Evolutionary conservation across 1,140 invertebrate species (phyloP), one percentile per base, ranked within the genome.

Genomic region (Drosophila elegans): DNA sequence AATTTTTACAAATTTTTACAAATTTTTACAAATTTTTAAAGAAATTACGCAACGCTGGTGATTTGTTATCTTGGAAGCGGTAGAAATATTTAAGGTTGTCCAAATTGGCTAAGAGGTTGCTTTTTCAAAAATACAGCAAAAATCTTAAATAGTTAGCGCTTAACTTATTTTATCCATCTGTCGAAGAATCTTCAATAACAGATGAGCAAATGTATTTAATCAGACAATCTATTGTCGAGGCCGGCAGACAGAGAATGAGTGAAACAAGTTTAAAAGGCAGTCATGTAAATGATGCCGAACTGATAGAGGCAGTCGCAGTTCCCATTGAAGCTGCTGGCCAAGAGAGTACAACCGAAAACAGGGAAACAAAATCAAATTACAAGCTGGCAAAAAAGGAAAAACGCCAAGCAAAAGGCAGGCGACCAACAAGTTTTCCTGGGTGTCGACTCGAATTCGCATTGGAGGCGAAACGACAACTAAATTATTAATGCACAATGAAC

Each of bases 401-500:
- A 42, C 46, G 55, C 1, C 51, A 9, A 51, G 1, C 13, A 46
- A 60, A 39, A 25, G 41, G 32, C 63, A 41, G 39, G 12, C 57
- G 13, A 46, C 61, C 66, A 77, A 75, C 73, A 67, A 66, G 74
- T 61, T 78, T 77, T 56, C 48, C 74, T 49, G 51, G 66, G 74
- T 77, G 74, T 78, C 74, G 64, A 49, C 52, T 77, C 64, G 52
- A 54, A 55, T 68, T 69, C 57, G 74, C 55, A 68, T 59, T 59
- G 49, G 53, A 53, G 49, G 42, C 72, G 69, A 74, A 81, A 73
- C 55, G 75, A 89, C 80, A 88, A 89, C 84, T 89, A 80, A 78
- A 88, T 88, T 88, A 88, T 88, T 88, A 80, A 88, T 88, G 83
- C 84, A 84, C 63, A 89, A 77, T 79, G 84, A 88, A 89, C 80